These are phyloP conservation scores for Oryzias dopingdopingensis DNA, from an alignment of 2,797 vertebrate species.

Conservation along the genomic window DNA sequence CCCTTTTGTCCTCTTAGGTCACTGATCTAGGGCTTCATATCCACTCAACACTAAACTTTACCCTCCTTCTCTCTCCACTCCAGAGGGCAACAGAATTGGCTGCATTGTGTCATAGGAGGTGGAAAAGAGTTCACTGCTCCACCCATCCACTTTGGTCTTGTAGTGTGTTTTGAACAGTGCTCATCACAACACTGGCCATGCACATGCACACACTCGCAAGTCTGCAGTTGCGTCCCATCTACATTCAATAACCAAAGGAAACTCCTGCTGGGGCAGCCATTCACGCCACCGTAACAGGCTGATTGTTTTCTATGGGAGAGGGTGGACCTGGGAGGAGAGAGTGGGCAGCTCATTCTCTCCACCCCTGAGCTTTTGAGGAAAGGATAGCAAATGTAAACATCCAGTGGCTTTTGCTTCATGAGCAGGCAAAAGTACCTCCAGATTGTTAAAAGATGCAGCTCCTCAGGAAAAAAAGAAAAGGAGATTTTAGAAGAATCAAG, in stretches of 20 bases:
- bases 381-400: conserved; percentile 82
- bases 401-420: conserved; percentile 64
- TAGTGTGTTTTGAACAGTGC: conserved; percentile 75
- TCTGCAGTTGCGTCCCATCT: conserved; percentile 38
- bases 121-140: conserved; percentile 75
- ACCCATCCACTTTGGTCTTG: conserved; percentile 75
- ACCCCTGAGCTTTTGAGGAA: conserved; percentile 75
- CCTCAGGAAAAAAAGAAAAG: conserved; percentile 57
- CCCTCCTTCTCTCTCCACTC: conserved; percentile 74
- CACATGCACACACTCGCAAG: conserved; percentile 46
- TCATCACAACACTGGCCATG: conserved; percentile 72
- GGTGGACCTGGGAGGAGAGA: conserved; percentile 76
- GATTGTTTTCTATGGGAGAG: conserved; percentile 78
- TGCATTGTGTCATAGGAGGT: conserved; percentile 76
- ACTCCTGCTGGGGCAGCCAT: conserved; percentile 81
- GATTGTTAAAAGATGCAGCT: conserved; percentile 65
- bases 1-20: conserved; percentile 65
- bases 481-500: conserved; percentile 28
- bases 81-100: conserved; percentile 71
- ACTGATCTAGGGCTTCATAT: conserved; percentile 70
- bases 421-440: conserved; percentile 61
- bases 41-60: conserved; percentile 71
- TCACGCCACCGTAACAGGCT: conserved; percentile 74
- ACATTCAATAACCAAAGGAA: conserved; percentile 68
- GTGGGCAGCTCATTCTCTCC: conserved; percentile 76